Conservation (phyloP, 2,888 invertebrate genomes). For the Xiphydria camelus region DNA sequence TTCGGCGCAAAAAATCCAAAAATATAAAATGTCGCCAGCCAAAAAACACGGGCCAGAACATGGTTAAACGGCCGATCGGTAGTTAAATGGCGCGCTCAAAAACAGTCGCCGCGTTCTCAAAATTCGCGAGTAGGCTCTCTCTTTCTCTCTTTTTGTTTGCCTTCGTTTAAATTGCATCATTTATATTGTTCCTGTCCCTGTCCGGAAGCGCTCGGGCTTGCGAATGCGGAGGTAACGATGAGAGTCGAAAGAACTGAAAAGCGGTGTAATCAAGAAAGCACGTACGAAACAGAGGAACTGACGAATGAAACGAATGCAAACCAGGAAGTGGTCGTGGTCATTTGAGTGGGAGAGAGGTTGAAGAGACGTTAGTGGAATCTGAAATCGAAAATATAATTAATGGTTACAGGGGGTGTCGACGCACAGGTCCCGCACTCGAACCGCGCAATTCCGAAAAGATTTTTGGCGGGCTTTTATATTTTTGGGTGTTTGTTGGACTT, state of each 20-base stretch:
- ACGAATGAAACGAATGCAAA: conserved; percentile 13
- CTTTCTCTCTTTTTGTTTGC: background rate
- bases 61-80: background rate
- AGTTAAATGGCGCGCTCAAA: background rate
- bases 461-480: conserved; percentile 59
- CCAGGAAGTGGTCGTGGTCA: conserved; percentile 26
- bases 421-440: conserved; percentile 43
- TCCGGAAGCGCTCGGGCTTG: no score
- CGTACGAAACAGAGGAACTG: conserved; percentile 15
- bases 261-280: conserved; percentile 22
- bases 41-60: conserved; percentile 34
- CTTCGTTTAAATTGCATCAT: no score
- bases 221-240: background rate
- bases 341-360: conserved; percentile 31
- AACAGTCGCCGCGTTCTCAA: no score
- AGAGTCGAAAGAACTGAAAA: conserved; percentile 20
- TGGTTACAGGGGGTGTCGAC: conserved; percentile 31
- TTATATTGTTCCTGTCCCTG: no score
- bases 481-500: conserved; percentile 51
- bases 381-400: conserved; percentile 48
- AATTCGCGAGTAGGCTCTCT: background rate
- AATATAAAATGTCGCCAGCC: conserved; percentile 58
- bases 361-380: conserved; percentile 41
- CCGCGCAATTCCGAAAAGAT: conserved; percentile 29
- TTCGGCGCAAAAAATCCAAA: conserved; percentile 54